These are phyloP conservation scores for Chaetops frenatus DNA, from an alignment of 2,113 vertebrate genomes.

Conservation along the genomic window DNA sequence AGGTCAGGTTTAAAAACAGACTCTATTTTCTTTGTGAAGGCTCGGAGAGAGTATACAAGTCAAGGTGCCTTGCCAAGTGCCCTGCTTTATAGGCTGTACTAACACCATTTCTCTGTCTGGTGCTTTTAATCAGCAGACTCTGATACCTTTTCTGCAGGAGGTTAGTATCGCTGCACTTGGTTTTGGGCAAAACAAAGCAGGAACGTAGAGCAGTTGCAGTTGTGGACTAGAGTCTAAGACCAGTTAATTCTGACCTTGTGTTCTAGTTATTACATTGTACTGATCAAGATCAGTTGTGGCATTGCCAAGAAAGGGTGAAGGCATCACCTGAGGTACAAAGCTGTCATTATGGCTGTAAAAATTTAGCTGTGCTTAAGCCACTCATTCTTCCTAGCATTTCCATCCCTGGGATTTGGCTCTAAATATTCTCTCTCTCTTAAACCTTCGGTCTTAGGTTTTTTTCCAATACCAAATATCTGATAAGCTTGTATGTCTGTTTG, in stretches of 20 bases:
- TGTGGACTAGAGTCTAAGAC: not conserved
- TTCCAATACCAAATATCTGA: not conserved
- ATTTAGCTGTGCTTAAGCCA: not conserved
- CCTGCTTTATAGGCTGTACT: not conserved
- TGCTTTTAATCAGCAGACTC: not conserved
- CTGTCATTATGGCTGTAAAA: not conserved
- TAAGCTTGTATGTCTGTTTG: not conserved
- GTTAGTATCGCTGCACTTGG: rapidly evolving
- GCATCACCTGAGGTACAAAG: not conserved
- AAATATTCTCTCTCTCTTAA: not conserved
- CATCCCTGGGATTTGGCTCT: not conserved
- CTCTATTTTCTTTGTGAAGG: not conserved
- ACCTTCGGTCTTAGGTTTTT: not conserved
- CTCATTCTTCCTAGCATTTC: not conserved
- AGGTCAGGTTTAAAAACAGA: not conserved
- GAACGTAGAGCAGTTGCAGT: rapidly evolving
- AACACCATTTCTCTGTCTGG: not conserved
- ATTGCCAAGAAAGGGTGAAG: not conserved
- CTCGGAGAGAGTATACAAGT: not conserved
- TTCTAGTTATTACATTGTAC: not conserved
- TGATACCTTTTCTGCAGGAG: not conserved
- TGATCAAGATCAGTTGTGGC: not conserved
- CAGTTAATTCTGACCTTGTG: not conserved
- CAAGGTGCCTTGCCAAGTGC: not conserved
- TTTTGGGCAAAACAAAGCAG: not conserved